Base-by-base conservation (phyloP, 2,797 vertebrate genomes). In the Enteromius fasciolatus region DNA sequence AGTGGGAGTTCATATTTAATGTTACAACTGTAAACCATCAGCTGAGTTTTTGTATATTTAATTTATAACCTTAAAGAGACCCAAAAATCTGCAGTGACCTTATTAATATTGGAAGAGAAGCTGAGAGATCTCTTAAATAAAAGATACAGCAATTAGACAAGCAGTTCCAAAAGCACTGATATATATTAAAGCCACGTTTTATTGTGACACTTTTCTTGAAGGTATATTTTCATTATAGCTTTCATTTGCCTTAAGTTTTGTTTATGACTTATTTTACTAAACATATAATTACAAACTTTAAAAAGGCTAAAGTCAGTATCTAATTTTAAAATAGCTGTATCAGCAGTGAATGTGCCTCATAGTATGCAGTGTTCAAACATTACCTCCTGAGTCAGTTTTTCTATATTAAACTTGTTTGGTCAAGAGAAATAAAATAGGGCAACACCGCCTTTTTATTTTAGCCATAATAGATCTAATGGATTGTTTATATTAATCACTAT, bases 81-180 rank as follows among this genome's bases (percentile, higher is more conserved):
- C 10, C 28, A 2, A n/a, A 54, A 59, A 36, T 76, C 36, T 59
- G 72, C 50, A 57, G 72, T 54, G 73, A 76, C 52, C 73, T 59
- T 41, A 23, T 61, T 76, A 76, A 61, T 25, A 44, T 44, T 44
- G 20, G 7, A 75, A 75, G 33, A 75, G 52, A 41, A 20, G 5
- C 46, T 57, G 12, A 39, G 2, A 14, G 36, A 18, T 76, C 54
- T 61, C 54, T 17, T 76, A 44, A 61, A 76, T 76, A 76, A 76
- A 18, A 44, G 2, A 76, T 57, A 54, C 20, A 74, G 31, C 28
- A 54, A 36, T 74, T 54, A 8, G 73, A 59, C 14, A 18, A 76
- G 52, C 73, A 41, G 73, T 3, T 76, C 33, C 50, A 25, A 17
- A 75, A 59, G 2, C 2, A 1, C 52, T 75, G 5, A 46, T 14